Base-by-base conservation (phyloP, 2,113 vertebrate genomes). In the Notothenia rossii region DNA sequence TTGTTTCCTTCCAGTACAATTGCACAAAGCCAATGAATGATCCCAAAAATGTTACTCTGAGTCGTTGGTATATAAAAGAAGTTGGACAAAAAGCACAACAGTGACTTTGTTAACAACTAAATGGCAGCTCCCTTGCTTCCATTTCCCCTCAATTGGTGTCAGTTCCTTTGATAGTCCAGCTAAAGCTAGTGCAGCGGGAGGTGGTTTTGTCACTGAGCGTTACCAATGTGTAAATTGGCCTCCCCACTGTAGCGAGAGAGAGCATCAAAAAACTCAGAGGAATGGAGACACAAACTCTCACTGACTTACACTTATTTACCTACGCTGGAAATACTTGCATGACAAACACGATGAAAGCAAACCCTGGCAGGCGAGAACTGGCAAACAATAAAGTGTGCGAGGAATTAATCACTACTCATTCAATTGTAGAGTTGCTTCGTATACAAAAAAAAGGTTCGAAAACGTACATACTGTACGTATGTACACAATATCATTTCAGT, bases 281-380 rank as follows among this genome's bases (percentile, higher is more conserved):
- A 73, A 63, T 0, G 48, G 46, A 70, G 22, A 66, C 43, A 59
- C 15, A 1, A 68, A 75, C 63, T 61, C 67, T 49, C 51, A 79
- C 48, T 46, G 73, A 64, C 70, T 78, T 53, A 1, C 71, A 29
- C 69, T 74, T 58, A 36, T 88, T 88, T 82, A 76, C 81, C 48
- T 40, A 72, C 1, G 12, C 60, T 10, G 40, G 83, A 81, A 72
- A 81, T 86, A 81, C 86, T 65, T 70, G 82, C 72, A 74, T 22
- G 53, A 58, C 83, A 88, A 90, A 88, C 88, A 81, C 48, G 3
- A 60, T 22, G 4, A 58, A 55, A 78, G 69, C 71, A 90, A 90
- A 89, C 66, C 79, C 15, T 75, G 77, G 65, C 74, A 56, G 68
- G 59, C 82, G 79, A 79, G 58, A 49, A 48, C 75, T 12, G 50